Conservation (phyloP, 2,888 invertebrate species). For the Heliconius aoede region DNA sequence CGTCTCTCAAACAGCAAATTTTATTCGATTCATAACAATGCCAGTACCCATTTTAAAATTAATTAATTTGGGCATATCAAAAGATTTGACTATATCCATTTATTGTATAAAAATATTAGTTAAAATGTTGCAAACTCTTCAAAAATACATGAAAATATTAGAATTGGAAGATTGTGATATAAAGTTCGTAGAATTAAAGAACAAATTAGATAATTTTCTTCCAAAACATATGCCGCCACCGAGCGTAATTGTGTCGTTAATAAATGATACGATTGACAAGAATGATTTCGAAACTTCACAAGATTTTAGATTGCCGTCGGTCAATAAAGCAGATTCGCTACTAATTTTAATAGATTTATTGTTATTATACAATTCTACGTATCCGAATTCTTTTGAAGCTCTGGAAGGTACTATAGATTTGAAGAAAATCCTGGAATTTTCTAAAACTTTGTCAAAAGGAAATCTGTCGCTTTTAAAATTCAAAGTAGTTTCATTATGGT, state of each 20-base stretch:
- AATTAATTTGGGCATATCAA: slow-evolving; percentile 65
- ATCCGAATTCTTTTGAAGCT: slow-evolving; percentile 75
- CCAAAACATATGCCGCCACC: slow-evolving; percentile 76
- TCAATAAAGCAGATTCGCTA: slow-evolving; percentile 64
- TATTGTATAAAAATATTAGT: slow-evolving; percentile 80
- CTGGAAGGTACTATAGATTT: slow-evolving; percentile 75
- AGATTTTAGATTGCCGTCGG: slow-evolving; percentile 66
- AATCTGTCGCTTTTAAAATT: slow-evolving; percentile 70
- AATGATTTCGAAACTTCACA: slow-evolving; percentile 53
- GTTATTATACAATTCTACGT: slow-evolving; percentile 71
- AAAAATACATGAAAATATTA: slow-evolving; percentile 80
- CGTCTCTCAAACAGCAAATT: slow-evolving; percentile 79
- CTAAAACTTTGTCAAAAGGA: slow-evolving; percentile 60
- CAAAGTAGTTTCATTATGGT: slow-evolving; percentile 76
- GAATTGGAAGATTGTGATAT: slow-evolving; percentile 62
- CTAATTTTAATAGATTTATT: slow-evolving; percentile 70
- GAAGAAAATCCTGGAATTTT: slow-evolving; percentile 70
- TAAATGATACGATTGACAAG: slow-evolving; percentile 62
- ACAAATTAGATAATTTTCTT: slow-evolving; percentile 73
- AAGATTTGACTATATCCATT: slow-evolving; percentile 71
- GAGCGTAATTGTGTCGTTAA: slow-evolving; percentile 62
- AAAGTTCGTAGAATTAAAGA: slow-evolving; percentile 64
- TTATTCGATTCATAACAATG: slow-evolving; percentile 76
- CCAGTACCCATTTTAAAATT: slow-evolving; percentile 79
- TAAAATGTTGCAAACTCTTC: slow-evolving; percentile 81